Base-by-base conservation (phyloP, 1,140 invertebrate genomes). In the Palaemon carinicauda region DNA sequence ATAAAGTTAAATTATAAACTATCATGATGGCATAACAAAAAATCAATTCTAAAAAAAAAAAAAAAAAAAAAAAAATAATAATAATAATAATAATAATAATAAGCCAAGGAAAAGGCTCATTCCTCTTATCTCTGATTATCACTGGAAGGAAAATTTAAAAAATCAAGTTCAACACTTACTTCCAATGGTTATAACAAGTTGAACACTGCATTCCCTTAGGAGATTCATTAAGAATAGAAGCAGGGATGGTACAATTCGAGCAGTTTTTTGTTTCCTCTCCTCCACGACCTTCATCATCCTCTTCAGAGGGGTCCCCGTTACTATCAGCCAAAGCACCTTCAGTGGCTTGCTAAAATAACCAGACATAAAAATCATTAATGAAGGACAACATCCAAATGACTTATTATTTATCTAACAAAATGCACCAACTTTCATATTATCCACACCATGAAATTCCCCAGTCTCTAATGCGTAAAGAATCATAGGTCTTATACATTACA, bases 101-200 rank as follows among this genome's bases (percentile, higher is more conserved):
- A 7, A 10, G 24, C 1, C 24, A 54, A 21, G 29, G 54, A 33
- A 80, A 54, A 80, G 12, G 41, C 12, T 41, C 41, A 41, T 41
- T 12, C 12, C 3, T 41, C 7, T 41, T 4, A 41, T 41, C 12
- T 9, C 41, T 12, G 12, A 41, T 41, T 41, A 41, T 9, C 41
- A 65, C 27, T 50, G 29, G 65, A 31, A 65, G 31, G 33, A 29
- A 51, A 73, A 0, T 41, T 31, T 2, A 74, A 24, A 52, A n/a
- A n/a, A 17, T 15, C 31, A 73, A 65, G 51, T 65, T 54, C 53
- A 81, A n/a, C 19, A 88, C 85, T 88, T 93, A 96, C 95, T 94
- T 95, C 94, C 94, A 95, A 92, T 96, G 95, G 91, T 95, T 94
- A 92, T 94, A 95, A 91, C 96, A 96, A 89, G 94, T 95, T 91